A percentile compares a stretch with the other conserved stretches of the same genome.
phyloP scores from a whole-genome alignment of 2,113 vertebrate genomes.

The Podarcis muralis region DNA sequence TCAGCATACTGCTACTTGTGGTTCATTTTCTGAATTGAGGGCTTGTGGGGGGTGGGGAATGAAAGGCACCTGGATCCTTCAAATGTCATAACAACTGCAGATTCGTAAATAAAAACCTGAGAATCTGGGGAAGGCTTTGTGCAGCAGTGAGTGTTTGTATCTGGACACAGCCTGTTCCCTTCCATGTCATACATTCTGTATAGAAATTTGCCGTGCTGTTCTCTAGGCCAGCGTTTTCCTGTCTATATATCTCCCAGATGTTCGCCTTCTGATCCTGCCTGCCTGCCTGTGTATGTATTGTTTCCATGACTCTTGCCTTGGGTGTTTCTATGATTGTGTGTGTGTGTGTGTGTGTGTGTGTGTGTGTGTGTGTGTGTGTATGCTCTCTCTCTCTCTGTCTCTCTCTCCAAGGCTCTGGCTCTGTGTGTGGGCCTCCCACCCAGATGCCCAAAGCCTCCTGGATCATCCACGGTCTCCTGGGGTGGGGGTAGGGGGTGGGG shows the following conservation, averaged over 20 bases:
- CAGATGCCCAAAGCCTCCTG: not conserved
- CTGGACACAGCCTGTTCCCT: not conserved
- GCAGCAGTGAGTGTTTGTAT: no score
- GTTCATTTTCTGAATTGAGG: not conserved
- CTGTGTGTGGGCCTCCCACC: constrained; percentile 1
- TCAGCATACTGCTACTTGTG: no score
- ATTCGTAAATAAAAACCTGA: not conserved
- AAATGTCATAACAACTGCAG: not conserved
- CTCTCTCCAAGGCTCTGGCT: not conserved
- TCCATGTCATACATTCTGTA: not conserved
- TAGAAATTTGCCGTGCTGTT: not conserved
- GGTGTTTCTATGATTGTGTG: not conserved
- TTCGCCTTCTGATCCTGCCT: not conserved
- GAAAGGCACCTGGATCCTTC: not conserved
- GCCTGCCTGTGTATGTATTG: not conserved
- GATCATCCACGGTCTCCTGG: not conserved
- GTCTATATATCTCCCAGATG: not conserved
- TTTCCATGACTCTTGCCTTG: constrained; percentile 7
- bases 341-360: not conserved
- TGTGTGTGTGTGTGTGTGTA: not conserved
- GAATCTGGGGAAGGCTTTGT: not conserved
- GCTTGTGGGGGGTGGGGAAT: not conserved
- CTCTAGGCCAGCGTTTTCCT: not conserved
- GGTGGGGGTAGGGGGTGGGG: not conserved
- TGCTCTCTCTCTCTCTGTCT: no score